Base-by-base conservation (phyloP, 2,113 vertebrate species). In the Aegotheles bennettii region DNA sequence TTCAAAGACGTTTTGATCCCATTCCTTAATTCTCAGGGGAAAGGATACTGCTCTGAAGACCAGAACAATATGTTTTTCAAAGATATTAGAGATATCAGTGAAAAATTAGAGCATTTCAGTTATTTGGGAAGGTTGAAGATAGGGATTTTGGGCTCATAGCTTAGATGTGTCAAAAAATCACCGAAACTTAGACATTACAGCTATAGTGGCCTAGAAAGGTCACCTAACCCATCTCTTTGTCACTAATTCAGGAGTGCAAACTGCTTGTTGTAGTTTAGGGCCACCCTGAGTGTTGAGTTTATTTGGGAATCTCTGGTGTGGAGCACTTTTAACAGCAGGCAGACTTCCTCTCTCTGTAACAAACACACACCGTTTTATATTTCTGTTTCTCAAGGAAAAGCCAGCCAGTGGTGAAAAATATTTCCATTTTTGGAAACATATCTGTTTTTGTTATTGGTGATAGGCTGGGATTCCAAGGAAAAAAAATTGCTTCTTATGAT, bases 31-130 rank as follows among this genome's bases (percentile, higher is more conserved):
- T 88, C 47, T 94, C 13, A 54, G 16, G 67, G 60, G 54, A 92
- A 91, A 63, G 31, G 75, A 63, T 91, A 86, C 68, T 94, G 85
- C 83, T 77, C 42, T 89, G 88, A 95, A 94, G 87, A 84, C 61
- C 4, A 5, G 17, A 86, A 80, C 47, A 65, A 45, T 18, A n/a
- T 2, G 35, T 50, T 90, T 95, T 84, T 78, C 35, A 71, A 88
- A 38, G 31, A 26, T 75, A 67, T 31, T 84, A 40, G n/a, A 40
- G 17, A 81, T 68, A 64, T 1, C 40, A 71, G 14, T 71, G 64
- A 90, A 92, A 96, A 93, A 88, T 63, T 51, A 67, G 23, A 75
- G 43, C 19, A 40, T 9, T 76, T 56, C 4, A 9, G 14, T 38
- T 61, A 13, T 80, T 91, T 82, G 23, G 40, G 23, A 69, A 82